These are phyloP conservation scores for Parauchenoglanis ngamensis DNA, from an alignment of 2,797 vertebrate genomes.

Conservation along the genomic window DNA sequence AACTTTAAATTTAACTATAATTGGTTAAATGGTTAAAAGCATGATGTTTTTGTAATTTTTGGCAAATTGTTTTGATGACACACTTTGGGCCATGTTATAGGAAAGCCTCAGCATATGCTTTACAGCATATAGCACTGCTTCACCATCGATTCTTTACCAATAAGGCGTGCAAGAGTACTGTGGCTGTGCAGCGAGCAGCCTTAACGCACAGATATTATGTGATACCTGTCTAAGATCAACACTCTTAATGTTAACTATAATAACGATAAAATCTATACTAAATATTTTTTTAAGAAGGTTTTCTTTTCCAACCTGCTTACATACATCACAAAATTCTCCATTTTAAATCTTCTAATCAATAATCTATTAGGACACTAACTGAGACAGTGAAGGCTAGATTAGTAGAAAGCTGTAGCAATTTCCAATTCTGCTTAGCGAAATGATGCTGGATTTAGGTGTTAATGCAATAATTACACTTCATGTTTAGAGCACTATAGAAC, in stretches of 20 bases:
- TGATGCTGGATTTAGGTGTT: neutral
- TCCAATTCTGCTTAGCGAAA: neutral
- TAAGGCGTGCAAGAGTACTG: neutral
- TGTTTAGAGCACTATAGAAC: constrained; percentile 6
- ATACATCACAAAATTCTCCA: neutral
- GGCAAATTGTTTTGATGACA: neutral
- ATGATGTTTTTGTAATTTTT: neutral
- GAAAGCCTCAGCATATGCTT: neutral
- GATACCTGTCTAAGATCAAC: neutral
- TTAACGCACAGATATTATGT: neutral
- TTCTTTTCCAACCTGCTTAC: too few species aligned
- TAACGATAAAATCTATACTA: neutral
- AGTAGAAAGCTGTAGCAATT: constrained; percentile 25
- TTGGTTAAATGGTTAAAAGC: neutral
- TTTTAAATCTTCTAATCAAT: neutral
- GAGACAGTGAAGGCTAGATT: constrained; percentile 2
- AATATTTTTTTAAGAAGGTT: neutral
- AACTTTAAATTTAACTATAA: neutral
- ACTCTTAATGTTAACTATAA: neutral
- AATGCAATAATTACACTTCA: neutral
- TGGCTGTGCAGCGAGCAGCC: neutral
- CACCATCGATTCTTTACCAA: neutral
- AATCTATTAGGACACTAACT: neutral
- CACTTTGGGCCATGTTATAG: neutral
- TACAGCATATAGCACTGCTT: neutral